Base-by-base conservation (phyloP, 2,888 invertebrate genomes). In the Chrysodeixis includens region DNA sequence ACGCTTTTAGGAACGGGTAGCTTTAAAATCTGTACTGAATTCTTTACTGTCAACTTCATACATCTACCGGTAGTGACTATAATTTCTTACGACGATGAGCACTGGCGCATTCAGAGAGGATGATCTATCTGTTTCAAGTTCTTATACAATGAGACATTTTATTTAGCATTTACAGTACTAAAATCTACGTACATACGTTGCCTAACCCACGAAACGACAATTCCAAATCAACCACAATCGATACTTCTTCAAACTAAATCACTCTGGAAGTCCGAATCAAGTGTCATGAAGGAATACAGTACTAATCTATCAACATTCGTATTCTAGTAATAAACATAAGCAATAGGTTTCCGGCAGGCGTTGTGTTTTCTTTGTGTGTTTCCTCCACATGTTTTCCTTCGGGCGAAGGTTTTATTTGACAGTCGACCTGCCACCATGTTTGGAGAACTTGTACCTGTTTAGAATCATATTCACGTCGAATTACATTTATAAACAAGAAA, bases 401-500 rank as follows among this genome's bases (percentile, higher is more conserved):
- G n/a, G 1, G n/a, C 40, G 40, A 40, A 40, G 40, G 40, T 40
- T 40, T 40, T 40, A 40, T 6, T n/a, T 40, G 40, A 40, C 40
- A 40, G 40, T n/a, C 40, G 40, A 40, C 40, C n/a, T 40, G 40
- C 1, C 40, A n/a, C n/a, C 40, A 40, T 40, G 40, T 40, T 40
- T 40, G 40, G 40, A n/a, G n/a, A 40, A n/a, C n/a, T n/a, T n/a
- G 40, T 40, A 40, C n/a, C 40, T 40, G 40, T 40, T 40, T 40
- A 40, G 40, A 40, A 40, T 40, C 40, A 40, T 40, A 40, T 40
- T n/a, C n/a, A 40, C n/a, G 14, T 40, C 40, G 1, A 1, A n/a
- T 40, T 40, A n/a, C n/a, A 40, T 6, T 40, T 40, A n/a, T 40
- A 40, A 40, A 26, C 26, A 26, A 4, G 26, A 26, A 4, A 26